Evolutionary conservation across 2,888 invertebrate genomes (phyloP).

Genomic region (Cyrtodaria siliqua): DNA sequence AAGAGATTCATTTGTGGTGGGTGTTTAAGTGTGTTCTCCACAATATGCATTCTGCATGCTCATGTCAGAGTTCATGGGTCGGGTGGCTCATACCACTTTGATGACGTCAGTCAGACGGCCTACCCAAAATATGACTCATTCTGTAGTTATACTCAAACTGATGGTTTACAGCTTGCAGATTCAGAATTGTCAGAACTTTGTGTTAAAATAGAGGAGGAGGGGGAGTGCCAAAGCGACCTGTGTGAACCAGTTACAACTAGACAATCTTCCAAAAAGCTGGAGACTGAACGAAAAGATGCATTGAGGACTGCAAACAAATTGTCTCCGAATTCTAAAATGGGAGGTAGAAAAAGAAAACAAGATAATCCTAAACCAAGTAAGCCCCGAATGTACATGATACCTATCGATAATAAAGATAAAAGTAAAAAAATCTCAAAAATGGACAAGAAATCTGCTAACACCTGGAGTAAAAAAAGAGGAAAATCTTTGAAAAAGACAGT

Average conservation of each 20-base stretch:
- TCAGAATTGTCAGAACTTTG: no score
- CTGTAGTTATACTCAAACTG: constrained; percentile 46
- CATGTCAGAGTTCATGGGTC: constrained; percentile 38
- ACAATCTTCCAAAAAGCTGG: not conserved
- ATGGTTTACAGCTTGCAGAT: not conserved
- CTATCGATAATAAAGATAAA: constrained; percentile 3
- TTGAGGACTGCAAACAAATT: not conserved
- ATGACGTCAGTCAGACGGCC: constrained; percentile 46
- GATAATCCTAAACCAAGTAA: constrained; percentile 35
- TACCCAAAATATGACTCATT: constrained; percentile 48
- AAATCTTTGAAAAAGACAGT: no score
- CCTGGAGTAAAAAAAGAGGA: no score
- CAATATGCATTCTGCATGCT: constrained; percentile 43
- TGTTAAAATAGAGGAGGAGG: not conserved
- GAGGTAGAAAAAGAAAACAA: constrained; percentile 32
- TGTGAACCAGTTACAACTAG: not conserved
- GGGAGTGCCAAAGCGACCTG: not conserved
- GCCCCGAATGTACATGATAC: constrained; percentile 7
- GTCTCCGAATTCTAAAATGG: not conserved
- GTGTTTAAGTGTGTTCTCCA: constrained; percentile 24
- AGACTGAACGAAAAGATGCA: not conserved
- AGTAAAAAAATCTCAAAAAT: constrained; percentile 6
- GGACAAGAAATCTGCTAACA: not conserved
- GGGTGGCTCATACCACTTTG: constrained; percentile 56
- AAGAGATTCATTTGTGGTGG: constrained; percentile 31